These are phyloP conservation scores for Drosophila paracracens DNA, from an alignment of 2,888 invertebrate genomes.

Conservation along the genomic window DNA sequence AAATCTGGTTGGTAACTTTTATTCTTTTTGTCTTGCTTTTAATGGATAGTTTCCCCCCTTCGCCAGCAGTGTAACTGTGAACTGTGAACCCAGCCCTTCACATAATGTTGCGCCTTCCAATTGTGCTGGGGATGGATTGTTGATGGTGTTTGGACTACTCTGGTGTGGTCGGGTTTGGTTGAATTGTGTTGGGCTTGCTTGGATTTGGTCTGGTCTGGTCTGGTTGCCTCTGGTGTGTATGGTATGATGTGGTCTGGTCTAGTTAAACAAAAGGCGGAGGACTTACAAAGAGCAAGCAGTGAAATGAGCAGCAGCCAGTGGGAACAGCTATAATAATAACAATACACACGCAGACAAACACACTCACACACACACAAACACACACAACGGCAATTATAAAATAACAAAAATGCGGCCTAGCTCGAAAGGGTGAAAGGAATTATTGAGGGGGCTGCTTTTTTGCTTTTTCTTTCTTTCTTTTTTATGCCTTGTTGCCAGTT, in stretches of 20 bases:
- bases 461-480: not conserved
- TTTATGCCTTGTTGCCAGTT: slow-evolving; percentile 25
- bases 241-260: slow-evolving; percentile 39
- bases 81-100: slow-evolving; percentile 30
- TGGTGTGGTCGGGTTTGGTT: not conserved
- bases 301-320: slow-evolving; percentile 61
- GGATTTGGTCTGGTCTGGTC: slow-evolving; percentile 3
- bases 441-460: not conserved
- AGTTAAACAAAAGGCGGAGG: slow-evolving; percentile 66
- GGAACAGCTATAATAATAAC: slow-evolving; percentile 33
- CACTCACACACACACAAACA: slow-evolving; percentile 2
- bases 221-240: slow-evolving; percentile 4
- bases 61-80: slow-evolving; percentile 20
- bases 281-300: slow-evolving; percentile 55
- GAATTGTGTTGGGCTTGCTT: not conserved
- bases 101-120: slow-evolving; percentile 28
- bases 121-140: slow-evolving; percentile 27
- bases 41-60: slow-evolving; percentile 20
- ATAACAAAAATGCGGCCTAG: slow-evolving; percentile 69
- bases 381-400: slow-evolving; percentile 69
- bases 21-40: slow-evolving; percentile 36
- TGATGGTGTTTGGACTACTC: slow-evolving; percentile 22
- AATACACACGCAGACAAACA: slow-evolving; percentile 8
- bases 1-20: slow-evolving; percentile 10
- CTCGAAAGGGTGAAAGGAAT: slow-evolving; percentile 22